Base-by-base conservation (phyloP, 35 echinoderm and acorn worm genomes). In the Heliocidaris tuberculata region DNA sequence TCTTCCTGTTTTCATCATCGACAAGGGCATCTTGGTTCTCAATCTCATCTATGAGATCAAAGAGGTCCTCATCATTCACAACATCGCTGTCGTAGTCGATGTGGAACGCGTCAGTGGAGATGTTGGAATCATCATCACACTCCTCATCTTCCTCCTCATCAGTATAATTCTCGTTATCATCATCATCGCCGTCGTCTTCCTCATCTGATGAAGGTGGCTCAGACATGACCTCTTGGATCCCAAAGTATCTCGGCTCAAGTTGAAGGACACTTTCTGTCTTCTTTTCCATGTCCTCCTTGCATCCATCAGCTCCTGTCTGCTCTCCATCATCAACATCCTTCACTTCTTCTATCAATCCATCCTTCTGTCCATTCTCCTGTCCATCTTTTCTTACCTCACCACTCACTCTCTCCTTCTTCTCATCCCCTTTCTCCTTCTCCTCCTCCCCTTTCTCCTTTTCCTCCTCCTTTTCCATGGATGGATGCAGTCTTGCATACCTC, bases 401-500 rank as follows among this genome's bases (percentile, higher is more conserved):
- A 56, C 52, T 56, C 10, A 6, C 52, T 56, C 52, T 56, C 65
- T 93, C 50, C 32, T 29, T 48, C 91, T 93, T 31, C 91, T 93
- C 91, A 12, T 7, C 49, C 48, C 12, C 42, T 27, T 31, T 92
- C 47, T 49, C 49, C 48, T 92, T n/a, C 10, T 2, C 50, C 90
- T 12, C 48, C 88, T 32, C 48, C n/a, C 24, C 50, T 56, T 12
- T 0, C n/a, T 2, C 50, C 90, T 56, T 92, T n/a, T 12, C 48
- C 88, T 32, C 48, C n/a, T n/a, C 24, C 50, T 56, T 12, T 0
- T 93, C 91, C 47, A 2, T 31, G 42, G 31, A 9, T 31, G 91
- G 50, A 93, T 93, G 91, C 29, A 93, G 91, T n/a, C 50, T 93
- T 30, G 50, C 91, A 59, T 93, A 93, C 27, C 91, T 29, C 0